These are phyloP conservation scores for Scleropages formosus DNA, from an alignment of 2,797 vertebrate species.

Conservation along the genomic window DNA sequence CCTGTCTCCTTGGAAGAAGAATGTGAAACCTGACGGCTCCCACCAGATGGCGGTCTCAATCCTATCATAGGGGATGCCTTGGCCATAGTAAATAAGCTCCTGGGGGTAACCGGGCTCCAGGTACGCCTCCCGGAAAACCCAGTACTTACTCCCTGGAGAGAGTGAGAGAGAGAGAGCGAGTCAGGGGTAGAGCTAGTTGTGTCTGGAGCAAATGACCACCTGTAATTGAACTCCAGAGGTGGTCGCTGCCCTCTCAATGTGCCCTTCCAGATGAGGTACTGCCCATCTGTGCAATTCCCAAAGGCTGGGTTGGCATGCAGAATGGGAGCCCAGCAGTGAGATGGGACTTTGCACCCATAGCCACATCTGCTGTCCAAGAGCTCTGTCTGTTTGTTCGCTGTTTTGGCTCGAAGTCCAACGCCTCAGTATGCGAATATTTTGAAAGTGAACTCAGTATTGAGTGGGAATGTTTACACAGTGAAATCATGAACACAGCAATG, in stretches of 20 bases:
- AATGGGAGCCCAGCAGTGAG: too few relatives aligned
- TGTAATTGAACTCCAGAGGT: too few relatives aligned
- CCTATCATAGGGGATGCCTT: conserved; percentile 82
- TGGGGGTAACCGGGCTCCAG: conserved; percentile 88
- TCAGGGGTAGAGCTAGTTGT: not conserved
- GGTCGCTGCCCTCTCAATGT: too few relatives aligned
- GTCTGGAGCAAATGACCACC: too few relatives aligned
- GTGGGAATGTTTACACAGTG: conserved; percentile 40
- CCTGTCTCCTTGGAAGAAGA: conserved; percentile 92
- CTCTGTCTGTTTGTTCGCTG: conserved; percentile 31
- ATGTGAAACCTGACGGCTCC: conserved; percentile 93
- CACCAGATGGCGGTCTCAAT: conserved; percentile 94
- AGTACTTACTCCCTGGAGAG: conserved; percentile 80
- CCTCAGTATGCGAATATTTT: conserved; percentile 60
- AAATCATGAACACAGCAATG: conserved; percentile 6
- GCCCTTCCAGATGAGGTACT: too few relatives aligned
- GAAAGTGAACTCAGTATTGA: conserved; percentile 62
- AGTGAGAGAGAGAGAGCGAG: conserved; percentile 30
- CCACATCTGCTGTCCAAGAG: conserved; percentile 46
- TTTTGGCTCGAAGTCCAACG: conserved; percentile 50
- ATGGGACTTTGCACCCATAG: conserved; percentile 24
- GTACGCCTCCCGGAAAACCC: conserved; percentile 92
- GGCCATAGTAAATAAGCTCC: conserved; percentile 80
- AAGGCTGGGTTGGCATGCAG: too few relatives aligned
- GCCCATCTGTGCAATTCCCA: too few relatives aligned